A percentile compares a stretch with the other conserved stretches of the same genome.
Conservation (phyloP, 2,888 invertebrate species). For the Callyntrura guangdongensis region DNA sequence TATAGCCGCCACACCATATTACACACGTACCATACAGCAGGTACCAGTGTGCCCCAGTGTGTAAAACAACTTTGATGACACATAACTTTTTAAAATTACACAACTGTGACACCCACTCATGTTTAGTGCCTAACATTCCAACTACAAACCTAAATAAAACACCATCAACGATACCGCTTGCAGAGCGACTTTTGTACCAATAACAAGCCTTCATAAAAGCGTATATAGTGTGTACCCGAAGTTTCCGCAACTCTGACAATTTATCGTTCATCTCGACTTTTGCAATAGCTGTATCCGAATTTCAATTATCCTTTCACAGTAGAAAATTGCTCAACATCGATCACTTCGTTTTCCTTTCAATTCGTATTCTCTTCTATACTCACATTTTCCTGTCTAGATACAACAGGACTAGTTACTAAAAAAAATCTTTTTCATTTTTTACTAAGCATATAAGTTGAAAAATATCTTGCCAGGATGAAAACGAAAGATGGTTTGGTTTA, state of each 20-base stretch:
- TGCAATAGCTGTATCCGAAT: slow-evolving; percentile 3
- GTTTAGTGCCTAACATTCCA: neutral
- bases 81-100: neutral
- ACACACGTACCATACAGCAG: too few species aligned
- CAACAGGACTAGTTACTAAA: neutral
- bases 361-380: neutral
- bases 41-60: neutral
- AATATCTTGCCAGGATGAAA: too few species aligned
- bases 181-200: too few species aligned
- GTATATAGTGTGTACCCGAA: neutral
- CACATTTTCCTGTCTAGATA: too few species aligned
- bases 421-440: neutral
- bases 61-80: neutral
- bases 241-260: neutral
- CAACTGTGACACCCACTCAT: neutral
- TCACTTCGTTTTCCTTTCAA: slow-evolving; percentile 25
- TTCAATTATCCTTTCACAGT: slow-evolving; percentile 20
- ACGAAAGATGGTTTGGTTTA: neutral
- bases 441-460: neutral
- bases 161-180: neutral
- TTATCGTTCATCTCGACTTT: slow-evolving; percentile 39
- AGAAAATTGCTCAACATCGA: slow-evolving; percentile 27
- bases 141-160: neutral
- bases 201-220: neutral
- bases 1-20: too few species aligned